Evolutionary conservation across 2,797 vertebrate species (phyloP).

Genomic region (Xyrichtys novacula): DNA sequence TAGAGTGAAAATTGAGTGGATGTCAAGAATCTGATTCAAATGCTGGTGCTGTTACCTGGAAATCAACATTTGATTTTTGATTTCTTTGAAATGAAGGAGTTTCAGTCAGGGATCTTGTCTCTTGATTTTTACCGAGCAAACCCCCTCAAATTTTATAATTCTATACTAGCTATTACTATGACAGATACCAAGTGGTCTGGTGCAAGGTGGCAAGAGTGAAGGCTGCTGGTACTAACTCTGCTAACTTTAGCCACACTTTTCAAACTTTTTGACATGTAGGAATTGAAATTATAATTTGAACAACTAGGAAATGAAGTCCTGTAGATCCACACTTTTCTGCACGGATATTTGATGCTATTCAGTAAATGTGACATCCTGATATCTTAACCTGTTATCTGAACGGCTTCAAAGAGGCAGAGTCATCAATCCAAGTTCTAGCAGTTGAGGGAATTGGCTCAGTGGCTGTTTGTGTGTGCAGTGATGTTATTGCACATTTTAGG

Average conservation of each 20-base stretch:
- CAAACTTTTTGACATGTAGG: too few relatives aligned
- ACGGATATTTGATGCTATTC: background rate
- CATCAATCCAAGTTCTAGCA: constrained; percentile 70
- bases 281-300: too few relatives aligned
- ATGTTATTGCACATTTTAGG: constrained; percentile 72
- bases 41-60: constrained; percentile 31
- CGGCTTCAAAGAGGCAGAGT: constrained; percentile 50
- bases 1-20: constrained; percentile 57
- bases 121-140: constrained; percentile 21
- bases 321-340: constrained; percentile 4
- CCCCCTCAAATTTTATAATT: background rate
- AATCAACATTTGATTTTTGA: constrained; percentile 27
- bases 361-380: constrained; percentile 57
- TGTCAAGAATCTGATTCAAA: constrained; percentile 19
- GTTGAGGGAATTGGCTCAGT: constrained; percentile 36
- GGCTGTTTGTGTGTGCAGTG: constrained; percentile 34
- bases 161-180: too few relatives aligned
- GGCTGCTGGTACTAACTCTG: too few relatives aligned
- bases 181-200: too few relatives aligned
- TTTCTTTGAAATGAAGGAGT: constrained; percentile 25
- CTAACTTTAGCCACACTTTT: too few relatives aligned
- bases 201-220: too few relatives aligned
- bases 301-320: background rate
- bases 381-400: constrained; percentile 55
- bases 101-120: background rate